phyloP scores from a whole-genome alignment of 2,797 vertebrate genomes.

The Orientallactaga sibirica region DNA sequence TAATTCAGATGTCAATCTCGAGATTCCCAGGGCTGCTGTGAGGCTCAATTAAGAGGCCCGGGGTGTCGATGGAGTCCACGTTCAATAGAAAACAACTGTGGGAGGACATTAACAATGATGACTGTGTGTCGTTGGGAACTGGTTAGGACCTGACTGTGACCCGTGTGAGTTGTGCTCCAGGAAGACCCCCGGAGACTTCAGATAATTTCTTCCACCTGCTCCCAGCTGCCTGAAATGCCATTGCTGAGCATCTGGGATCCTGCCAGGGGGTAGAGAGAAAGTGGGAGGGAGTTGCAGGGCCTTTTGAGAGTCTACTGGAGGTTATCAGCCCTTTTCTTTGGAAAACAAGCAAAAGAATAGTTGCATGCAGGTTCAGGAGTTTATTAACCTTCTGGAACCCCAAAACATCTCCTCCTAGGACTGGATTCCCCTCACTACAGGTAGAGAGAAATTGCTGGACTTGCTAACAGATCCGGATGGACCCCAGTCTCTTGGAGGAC shows the following conservation, averaged over 20 bases:
- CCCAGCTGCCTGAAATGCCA: slow-evolving; percentile 4
- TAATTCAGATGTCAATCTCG: slow-evolving; percentile 63
- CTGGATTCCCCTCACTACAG: background rate
- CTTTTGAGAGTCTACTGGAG: slow-evolving; percentile 40
- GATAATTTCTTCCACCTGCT: slow-evolving; percentile 23
- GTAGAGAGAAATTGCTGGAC: background rate
- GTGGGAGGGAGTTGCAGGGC: background rate
- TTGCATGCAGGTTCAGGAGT: background rate
- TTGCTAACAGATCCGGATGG: background rate
- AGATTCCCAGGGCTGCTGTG: slow-evolving; percentile 30
- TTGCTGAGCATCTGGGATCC: background rate
- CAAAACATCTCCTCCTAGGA: background rate
- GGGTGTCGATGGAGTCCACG: slow-evolving; percentile 1
- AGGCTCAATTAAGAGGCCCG: slow-evolving; percentile 46
- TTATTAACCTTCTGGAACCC: background rate
- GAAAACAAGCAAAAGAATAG: slow-evolving; percentile 32
- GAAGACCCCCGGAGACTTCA: slow-evolving; percentile 29
- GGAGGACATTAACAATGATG: background rate
- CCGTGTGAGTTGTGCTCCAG: background rate
- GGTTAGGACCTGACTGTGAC: background rate
- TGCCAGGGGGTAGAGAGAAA: too few species aligned
- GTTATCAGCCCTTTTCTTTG: slow-evolving; percentile 48
- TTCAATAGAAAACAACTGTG: background rate
- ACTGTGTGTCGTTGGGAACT: too few species aligned
- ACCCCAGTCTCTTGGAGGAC: background rate